phyloP scores from a whole-genome alignment of 2,113 vertebrate genomes.

The Pantherophis guttatus region DNA sequence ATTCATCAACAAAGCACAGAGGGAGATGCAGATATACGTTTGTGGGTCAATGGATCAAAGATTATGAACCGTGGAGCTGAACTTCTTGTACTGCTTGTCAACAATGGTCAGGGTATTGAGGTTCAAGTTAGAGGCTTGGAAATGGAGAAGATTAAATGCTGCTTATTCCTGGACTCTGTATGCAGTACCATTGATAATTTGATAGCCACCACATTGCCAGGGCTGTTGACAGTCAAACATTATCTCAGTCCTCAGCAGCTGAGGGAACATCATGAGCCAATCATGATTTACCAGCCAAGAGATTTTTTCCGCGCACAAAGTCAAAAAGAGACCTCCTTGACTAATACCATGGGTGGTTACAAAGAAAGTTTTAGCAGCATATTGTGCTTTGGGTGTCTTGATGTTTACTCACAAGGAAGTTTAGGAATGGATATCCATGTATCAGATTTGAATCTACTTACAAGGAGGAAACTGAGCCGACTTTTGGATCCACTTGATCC shows the following conservation, averaged over 20 bases:
- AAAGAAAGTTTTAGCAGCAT: constrained; percentile 95
- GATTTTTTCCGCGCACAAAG: constrained; percentile 92
- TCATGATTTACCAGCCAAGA: constrained; percentile 98
- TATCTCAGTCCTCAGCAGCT: constrained; percentile 97
- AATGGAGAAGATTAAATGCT: constrained; percentile 86
- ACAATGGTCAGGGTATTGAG: constrained; percentile 96
- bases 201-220: constrained; percentile 87
- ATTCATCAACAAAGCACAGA: constrained; percentile 90
- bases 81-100: constrained; percentile 91
- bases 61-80: constrained; percentile 83
- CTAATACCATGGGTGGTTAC: constrained; percentile 97
- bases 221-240: constrained; percentile 87
- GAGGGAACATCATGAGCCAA: constrained; percentile 87
- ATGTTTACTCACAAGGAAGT: constrained; percentile 86
- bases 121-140: constrained; percentile 90
- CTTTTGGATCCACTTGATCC: constrained; percentile 94
- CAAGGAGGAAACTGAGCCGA: constrained; percentile 87
- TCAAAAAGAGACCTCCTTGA: constrained; percentile 85
- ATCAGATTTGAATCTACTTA: constrained; percentile 84
- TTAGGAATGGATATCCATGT: constrained; percentile 87
- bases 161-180: constrained; percentile 87
- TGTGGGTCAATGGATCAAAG: constrained; percentile 92
- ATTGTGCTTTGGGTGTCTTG: constrained; percentile 87
- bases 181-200: constrained; percentile 92
- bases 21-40: constrained; percentile 84